A percentile compares a stretch with the other conserved stretches of the same genome.
Conservation (phyloP, 1,140 invertebrate species). For the Plodia interpunctella region DNA sequence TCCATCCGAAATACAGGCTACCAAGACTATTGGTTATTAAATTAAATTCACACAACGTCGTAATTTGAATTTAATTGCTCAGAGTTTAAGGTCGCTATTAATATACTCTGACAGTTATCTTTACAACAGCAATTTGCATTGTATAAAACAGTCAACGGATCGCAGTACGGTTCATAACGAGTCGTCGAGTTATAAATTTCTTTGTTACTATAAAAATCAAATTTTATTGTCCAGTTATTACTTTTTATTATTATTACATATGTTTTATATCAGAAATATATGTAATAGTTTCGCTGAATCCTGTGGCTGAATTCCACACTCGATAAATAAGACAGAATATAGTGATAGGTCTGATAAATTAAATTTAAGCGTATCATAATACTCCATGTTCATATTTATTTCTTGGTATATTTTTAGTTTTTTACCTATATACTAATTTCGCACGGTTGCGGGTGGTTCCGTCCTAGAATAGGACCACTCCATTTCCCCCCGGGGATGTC, state of each 20-base stretch:
- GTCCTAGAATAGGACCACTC: too few relatives aligned
- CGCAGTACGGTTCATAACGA: neutral
- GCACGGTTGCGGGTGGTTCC: too few relatives aligned
- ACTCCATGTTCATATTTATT: too few relatives aligned
- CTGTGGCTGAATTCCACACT: too few relatives aligned
- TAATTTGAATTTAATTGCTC: conserved; percentile 10
- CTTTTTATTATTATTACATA: conserved; percentile 5
- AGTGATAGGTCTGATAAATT: too few relatives aligned
- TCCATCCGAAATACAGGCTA: neutral
- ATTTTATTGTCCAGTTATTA: neutral
- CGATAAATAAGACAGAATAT: too few relatives aligned
- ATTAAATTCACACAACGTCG: conserved; percentile 9
- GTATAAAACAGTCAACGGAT: conserved; percentile 6
- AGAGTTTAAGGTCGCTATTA: conserved; percentile 10
- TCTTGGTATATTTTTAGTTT: too few relatives aligned
- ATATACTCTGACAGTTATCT: neutral
- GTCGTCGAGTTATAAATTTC: neutral
- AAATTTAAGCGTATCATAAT: too few relatives aligned
- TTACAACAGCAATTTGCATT: conserved; percentile 12
- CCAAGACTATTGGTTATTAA: conserved; percentile 9
- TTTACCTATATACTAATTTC: too few relatives aligned
- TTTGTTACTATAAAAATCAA: conserved; percentile 1
- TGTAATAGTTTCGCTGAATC: too few relatives aligned
- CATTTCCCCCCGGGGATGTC: too few relatives aligned
- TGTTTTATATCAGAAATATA: neutral